These are phyloP conservation scores for Drosophila longiperda DNA, from an alignment of 2,888 invertebrate species.

Conservation along the genomic window DNA sequence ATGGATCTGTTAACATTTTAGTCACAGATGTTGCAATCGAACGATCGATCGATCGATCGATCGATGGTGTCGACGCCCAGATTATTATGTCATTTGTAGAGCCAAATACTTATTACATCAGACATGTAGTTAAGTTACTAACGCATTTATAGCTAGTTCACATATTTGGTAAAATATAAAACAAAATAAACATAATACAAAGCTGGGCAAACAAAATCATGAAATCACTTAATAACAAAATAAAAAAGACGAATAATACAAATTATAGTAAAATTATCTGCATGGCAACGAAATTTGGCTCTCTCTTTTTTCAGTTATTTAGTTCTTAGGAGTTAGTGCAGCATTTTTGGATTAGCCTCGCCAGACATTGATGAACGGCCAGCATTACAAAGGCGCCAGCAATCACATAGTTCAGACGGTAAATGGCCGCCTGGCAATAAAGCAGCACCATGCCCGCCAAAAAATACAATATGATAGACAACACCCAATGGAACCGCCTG, in stretches of 20 bases:
- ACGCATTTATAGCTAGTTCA: constrained; percentile 8
- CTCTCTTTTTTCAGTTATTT: neutral
- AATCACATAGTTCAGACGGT: constrained; percentile 87
- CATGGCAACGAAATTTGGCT: neutral
- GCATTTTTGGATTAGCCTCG: constrained; percentile 21
- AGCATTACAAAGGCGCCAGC: constrained; percentile 75
- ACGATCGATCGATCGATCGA: constrained; percentile 4
- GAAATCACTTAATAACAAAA: constrained; percentile 4
- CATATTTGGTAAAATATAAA: constrained; percentile 34
- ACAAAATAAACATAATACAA: neutral
- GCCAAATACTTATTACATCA: constrained; percentile 28
- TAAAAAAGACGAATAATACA: neutral
- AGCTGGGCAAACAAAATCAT: constrained; percentile 3
- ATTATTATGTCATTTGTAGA: constrained; percentile 40
- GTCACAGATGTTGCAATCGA: constrained; percentile 18
- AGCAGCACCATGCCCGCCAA: constrained; percentile 87
- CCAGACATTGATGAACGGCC: constrained; percentile 56
- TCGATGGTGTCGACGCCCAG: constrained; percentile 7
- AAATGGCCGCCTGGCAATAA: constrained; percentile 87
- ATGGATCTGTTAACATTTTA: constrained; percentile 42
- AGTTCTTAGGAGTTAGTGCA: neutral
- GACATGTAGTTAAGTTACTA: constrained; percentile 18
- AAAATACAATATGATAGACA: constrained; percentile 85
- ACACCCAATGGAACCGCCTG: constrained; percentile 63
- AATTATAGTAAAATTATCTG: neutral